Evolutionary conservation across 2,888 invertebrate genomes (phyloP), one percentile per base, ranked within the genome.

Genomic region (Pinctada fucata): DNA sequence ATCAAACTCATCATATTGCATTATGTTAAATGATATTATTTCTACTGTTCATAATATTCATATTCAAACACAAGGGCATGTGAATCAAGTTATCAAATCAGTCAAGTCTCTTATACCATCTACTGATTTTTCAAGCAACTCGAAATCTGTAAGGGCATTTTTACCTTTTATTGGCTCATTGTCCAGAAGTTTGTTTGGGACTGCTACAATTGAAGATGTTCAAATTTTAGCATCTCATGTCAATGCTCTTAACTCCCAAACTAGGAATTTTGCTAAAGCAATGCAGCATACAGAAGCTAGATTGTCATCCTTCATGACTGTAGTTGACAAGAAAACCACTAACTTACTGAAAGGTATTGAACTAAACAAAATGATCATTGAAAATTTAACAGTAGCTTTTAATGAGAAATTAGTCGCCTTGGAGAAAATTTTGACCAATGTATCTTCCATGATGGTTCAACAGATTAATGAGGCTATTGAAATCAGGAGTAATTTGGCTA

Each of bases 251-350:
- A 80, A 73, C 52, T 70, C 10, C n/a, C 50, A 65, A 71, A 74
- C 73, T 31, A 2, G n/a, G 10, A 69, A 72, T n/a, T 5, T 76
- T 2, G 48, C 74, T 50, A 13, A 65, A 4, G 74, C 67, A 16
- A 45, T 76, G 6, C 49, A 76, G 52, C 73, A 77, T 58, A 74
- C 76, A 67, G 74, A 72, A 10, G 64, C 67, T 8, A 66, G 77
- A 47, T 49, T 80, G 31, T 76, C 79, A 6, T 80, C 79, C 3
- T 80, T 63, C 68, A 80, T 77, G 66, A 47, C 67, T n/a, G 5
- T 75, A 4, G 16, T 72, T 5, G 71, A 79, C 51, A 48, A 79
- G 2, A 67, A 69, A 68, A 79, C 75, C 31, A 63, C 68, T 45
- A 79, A 79, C 63, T 67, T 79, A 31, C 47, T 65, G 47, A n/a